Base-by-base conservation (phyloP, 1,140 invertebrate genomes). In the Delia radicum region DNA sequence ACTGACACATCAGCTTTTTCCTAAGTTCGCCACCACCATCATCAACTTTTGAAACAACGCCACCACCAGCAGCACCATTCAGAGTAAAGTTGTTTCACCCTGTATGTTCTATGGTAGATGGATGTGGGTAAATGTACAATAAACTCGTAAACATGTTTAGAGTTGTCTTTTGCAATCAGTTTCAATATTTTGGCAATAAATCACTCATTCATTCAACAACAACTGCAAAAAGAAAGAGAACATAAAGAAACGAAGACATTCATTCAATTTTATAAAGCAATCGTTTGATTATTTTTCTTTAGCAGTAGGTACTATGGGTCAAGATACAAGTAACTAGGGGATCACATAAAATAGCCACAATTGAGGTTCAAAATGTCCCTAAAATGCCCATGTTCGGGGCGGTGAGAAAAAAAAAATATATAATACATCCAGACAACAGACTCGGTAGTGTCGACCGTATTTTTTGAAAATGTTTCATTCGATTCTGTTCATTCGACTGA, bases 101-200 rank as follows among this genome's bases (percentile, higher is more conserved):
- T 55, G 48, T 5, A 7, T 55, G 0, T 10, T 37, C 0, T 7
- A 55, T 18, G 48, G 1, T n/a, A n/a, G 13, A n/a, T 55, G 48
- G n/a, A 55, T 55, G 48, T 55, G 48, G 21, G 21, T 24, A 55
- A 18, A 55, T 2, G 24, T 21, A 21, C 48, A 69, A 69, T 69
- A 69, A 74, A 74, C 26, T 73, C 37, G 6, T 21, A 48, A 73
- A 42, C 48, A 73, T 61, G 42, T 61, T 73, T 31, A 33, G 37
- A 46, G 63, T 73, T 77, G 81, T 80, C 76, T 72, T 63, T 74
- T 63, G 77, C 79, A 82, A 83, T 83, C 79, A 82, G 80, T 78
- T 81, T 80, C 78, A 78, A 83, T 81, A 76, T 55, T 80, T 21
- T 79, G 28, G 67, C 79, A 78, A 82, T 82, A 82, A 82, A 82